Evolutionary conservation across 1,140 invertebrate genomes (phyloP).

Genomic region (Magallana ariakensis): DNA sequence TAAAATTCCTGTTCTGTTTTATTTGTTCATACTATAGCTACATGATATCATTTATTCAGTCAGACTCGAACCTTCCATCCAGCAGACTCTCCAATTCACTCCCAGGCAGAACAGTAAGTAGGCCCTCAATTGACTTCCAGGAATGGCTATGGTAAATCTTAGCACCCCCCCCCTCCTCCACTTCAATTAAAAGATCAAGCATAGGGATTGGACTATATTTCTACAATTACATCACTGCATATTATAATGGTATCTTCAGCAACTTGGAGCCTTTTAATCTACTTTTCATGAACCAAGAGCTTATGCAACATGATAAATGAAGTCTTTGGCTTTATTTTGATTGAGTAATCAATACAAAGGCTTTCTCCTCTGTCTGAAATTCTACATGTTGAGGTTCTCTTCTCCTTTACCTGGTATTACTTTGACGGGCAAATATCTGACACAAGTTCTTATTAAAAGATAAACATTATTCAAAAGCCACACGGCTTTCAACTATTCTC

Average conservation of each 20-base stretch:
- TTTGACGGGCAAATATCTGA: background rate
- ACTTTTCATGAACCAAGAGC: conserved; percentile 12
- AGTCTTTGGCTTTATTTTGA: conserved; percentile 31
- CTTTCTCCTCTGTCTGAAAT: background rate
- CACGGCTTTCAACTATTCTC: background rate
- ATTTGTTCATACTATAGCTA: no score
- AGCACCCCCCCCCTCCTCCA: no score
- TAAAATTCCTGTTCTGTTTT: background rate
- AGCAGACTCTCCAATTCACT: no score
- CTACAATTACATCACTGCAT: background rate
- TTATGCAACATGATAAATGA: conserved; percentile 15
- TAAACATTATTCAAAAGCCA: conserved; percentile 25
- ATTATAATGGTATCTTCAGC: background rate
- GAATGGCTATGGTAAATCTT: no score
- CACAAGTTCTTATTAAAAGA: background rate
- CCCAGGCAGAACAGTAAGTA: background rate
- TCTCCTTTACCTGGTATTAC: background rate
- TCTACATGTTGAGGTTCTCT: background rate
- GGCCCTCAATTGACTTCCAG: no score
- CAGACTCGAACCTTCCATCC: no score
- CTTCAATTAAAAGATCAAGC: background rate
- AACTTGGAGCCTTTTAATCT: conserved; percentile 31
- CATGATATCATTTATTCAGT: no score
- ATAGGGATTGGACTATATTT: background rate
- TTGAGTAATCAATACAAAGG: conserved; percentile 17